phyloP scores from a whole-genome alignment of 2,113 vertebrate species.

The Daphoenositta chrysoptera region DNA sequence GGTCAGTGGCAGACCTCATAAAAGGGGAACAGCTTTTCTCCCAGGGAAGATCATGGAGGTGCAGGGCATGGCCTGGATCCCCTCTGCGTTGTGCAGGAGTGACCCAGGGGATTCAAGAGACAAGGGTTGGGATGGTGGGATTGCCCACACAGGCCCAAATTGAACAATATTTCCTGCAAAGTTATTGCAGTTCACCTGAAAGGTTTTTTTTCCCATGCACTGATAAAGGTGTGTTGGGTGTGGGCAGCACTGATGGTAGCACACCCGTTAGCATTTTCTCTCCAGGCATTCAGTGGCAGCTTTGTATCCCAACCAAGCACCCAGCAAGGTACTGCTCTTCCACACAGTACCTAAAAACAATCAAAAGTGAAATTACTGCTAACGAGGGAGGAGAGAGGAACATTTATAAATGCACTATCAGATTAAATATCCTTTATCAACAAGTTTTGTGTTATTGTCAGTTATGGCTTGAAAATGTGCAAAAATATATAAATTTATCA shows the following conservation, averaged over 20 bases:
- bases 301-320: not conserved
- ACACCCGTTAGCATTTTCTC: not conserved
- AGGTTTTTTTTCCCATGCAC: accelerated
- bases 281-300: not conserved
- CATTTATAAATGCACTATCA: not conserved
- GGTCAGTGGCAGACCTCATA: not conserved
- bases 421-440: not conserved
- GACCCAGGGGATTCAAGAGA: accelerated
- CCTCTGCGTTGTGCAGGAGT: not conserved
- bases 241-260: not conserved
- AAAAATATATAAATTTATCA: not conserved
- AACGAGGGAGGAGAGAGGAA: not conserved
- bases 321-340: not conserved
- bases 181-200: not conserved
- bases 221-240: not conserved
- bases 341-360: not conserved
- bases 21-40: not conserved
- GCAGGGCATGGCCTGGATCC: not conserved
- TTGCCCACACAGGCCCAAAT: not conserved
- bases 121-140: not conserved
- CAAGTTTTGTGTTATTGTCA: not conserved
- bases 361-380: not conserved
- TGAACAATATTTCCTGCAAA: not conserved
- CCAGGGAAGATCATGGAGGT: not conserved
- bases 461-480: not conserved